A percentile compares a stretch with the other conserved stretches of the same genome.
Evolutionary conservation across 2,113 vertebrate genomes (phyloP).

Genomic region (Bos javanicus): DNA sequence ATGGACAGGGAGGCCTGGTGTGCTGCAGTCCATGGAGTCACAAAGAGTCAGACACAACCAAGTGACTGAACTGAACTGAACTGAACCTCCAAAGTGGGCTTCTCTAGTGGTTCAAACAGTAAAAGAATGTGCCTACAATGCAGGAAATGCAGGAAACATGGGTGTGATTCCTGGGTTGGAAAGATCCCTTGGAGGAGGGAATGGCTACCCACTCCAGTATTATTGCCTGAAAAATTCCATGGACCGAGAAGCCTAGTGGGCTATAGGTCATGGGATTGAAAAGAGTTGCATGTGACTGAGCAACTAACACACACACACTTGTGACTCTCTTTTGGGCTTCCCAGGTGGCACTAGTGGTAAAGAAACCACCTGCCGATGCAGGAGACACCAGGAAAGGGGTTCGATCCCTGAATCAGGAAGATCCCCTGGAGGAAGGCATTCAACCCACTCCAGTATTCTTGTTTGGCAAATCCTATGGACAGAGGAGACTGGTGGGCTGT

Average conservation of each 20-base stretch:
- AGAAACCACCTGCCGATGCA: not conserved
- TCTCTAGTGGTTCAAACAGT: not conserved
- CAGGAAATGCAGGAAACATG: not conserved
- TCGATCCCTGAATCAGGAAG: not conserved
- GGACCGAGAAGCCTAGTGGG: not conserved
- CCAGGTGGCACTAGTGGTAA: not conserved
- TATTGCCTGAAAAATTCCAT: not conserved
- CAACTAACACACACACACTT: not conserved
- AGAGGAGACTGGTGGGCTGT: not conserved
- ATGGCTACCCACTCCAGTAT: not conserved
- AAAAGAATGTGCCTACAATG: not conserved
- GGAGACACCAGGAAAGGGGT: not conserved
- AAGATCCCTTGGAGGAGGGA: not conserved
- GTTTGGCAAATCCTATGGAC: not conserved
- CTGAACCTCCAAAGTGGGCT: not conserved
- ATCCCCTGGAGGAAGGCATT: not conserved
- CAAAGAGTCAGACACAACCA: fast-evolving
- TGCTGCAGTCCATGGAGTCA: not conserved
- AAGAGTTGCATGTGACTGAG: not conserved
- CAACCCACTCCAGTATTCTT: not conserved
- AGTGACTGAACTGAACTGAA: not conserved
- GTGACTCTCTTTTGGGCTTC: not conserved
- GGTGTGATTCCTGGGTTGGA: not conserved
- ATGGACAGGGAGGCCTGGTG: not conserved
- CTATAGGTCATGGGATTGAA: not conserved